Base-by-base conservation (phyloP, 2,113 vertebrate genomes). In the Camelus dromedarius region DNA sequence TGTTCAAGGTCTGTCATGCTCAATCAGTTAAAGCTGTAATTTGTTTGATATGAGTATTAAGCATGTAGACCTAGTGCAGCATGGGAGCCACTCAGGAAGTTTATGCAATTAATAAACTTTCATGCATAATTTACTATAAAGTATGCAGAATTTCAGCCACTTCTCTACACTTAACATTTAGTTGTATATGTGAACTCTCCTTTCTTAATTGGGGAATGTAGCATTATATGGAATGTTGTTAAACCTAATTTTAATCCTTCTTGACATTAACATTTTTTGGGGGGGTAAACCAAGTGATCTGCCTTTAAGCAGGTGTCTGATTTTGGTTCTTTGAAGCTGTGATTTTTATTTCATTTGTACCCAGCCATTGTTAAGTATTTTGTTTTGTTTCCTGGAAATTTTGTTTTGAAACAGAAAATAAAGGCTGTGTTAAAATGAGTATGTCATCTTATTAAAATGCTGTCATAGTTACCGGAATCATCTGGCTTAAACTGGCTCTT, bases 401-500 rank as follows among this genome's bases (percentile, higher is more conserved):
- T 97, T 96, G 88, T 97, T 98, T 98, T 96, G 77, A 92, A 97
- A 97, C 95, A 88, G 96, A 98, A 98, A 98, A 98, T 98, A 98
- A 98, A 98, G 96, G 92, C 95, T 97, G 85, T 97, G 82, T 97
- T 96, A 94, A 96, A 97, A 96, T 96, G 91, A 97, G 38, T 97
- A 79, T 82, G 88, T 84, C 91, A 88, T 84, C 88, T 97, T 98
- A 97, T 96, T 97, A 96, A 97, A 97, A 96, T 94, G 76, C 88
- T 90, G 18, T 96, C 88, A 60, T 84, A 95, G 50, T 96, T 85
- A 96, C 76, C 81, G 42, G 48, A 90, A 9, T 96, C 64, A 92
- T 62, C 58, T 92, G 94, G 30, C 60, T 95, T 94, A 87, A 92
- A 85, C 52, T 95, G 92, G 11, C 84, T 94, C 76, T 96, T 97